Percentiles rank a stretch among this genome's conserved stretches.
phyloP scores from a whole-genome alignment of 2,113 vertebrate genomes.

The Pelobates fuscus region DNA sequence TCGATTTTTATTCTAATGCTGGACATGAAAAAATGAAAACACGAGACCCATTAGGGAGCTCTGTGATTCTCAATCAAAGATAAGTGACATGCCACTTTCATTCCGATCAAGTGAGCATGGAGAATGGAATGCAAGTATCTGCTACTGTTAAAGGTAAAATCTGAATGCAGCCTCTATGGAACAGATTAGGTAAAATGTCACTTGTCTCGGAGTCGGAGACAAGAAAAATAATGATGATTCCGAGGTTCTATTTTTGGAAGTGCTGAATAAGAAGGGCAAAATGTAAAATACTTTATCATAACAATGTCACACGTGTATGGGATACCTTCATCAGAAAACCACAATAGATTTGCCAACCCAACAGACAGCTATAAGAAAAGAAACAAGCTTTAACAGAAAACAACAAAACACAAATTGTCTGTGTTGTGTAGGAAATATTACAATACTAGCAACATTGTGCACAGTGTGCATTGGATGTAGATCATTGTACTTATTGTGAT shows the following conservation, averaged over 20 bases:
- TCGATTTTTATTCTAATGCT: background rate
- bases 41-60: slow-evolving; percentile 24
- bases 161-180: background rate
- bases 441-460: too few relatives aligned
- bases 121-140: background rate
- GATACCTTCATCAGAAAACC: background rate
- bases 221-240: slow-evolving; percentile 9
- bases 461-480: too few relatives aligned
- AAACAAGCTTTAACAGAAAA: background rate
- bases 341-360: background rate
- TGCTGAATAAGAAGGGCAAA: slow-evolving; percentile 10
- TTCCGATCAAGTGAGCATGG: slow-evolving; percentile 4
- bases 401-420: background rate
- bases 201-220: slow-evolving; percentile 1
- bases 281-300: slow-evolving; percentile 2
- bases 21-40: slow-evolving; percentile 3
- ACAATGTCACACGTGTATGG: slow-evolving; percentile 1
- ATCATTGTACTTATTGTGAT: too few relatives aligned
- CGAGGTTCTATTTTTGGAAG: slow-evolving; percentile 18
- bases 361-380: background rate
- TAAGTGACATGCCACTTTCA: slow-evolving; percentile 10
- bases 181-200: slow-evolving; percentile 26
- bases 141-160: background rate
- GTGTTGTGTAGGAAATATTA: background rate
- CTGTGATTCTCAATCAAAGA: background rate